Evolutionary conservation across 2,888 invertebrate genomes (phyloP).

Genomic region (Philaethria dido): DNA sequence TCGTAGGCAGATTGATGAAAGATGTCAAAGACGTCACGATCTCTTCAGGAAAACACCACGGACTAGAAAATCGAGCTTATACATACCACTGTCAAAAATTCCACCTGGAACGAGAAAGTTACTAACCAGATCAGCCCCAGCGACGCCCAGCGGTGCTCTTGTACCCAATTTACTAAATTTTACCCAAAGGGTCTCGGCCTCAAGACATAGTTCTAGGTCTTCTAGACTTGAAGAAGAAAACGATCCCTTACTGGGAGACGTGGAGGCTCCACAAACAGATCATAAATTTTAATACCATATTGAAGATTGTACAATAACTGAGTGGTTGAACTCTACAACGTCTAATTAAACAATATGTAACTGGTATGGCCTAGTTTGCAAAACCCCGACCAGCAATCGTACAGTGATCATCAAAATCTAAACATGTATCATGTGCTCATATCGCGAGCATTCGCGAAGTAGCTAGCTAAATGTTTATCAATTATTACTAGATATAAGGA

Average conservation of each 20-base stretch:
- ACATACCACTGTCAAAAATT: constrained; percentile 79
- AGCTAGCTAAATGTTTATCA: constrained; percentile 70
- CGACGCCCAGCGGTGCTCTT: constrained; percentile 89
- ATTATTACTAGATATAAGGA: constrained; percentile 60
- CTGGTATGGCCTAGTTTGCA: constrained; percentile 51
- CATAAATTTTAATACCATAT: constrained; percentile 67
- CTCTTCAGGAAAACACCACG: constrained; percentile 61
- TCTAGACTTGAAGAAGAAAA: constrained; percentile 83
- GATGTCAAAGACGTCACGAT: constrained; percentile 76
- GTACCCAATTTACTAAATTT: constrained; percentile 86
- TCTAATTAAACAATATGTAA: neutral
- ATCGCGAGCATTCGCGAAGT: constrained; percentile 62
- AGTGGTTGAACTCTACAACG: constrained; percentile 32
- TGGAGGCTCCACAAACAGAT: constrained; percentile 61
- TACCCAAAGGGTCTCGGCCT: constrained; percentile 79
- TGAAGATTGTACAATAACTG: constrained; percentile 36
- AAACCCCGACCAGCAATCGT: constrained; percentile 45
- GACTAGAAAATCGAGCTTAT: constrained; percentile 86
- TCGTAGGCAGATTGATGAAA: constrained; percentile 83
- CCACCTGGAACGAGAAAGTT: constrained; percentile 84
- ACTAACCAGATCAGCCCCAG: constrained; percentile 89
- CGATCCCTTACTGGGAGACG: constrained; percentile 85
- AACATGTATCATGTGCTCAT: constrained; percentile 70
- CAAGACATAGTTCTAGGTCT: constrained; percentile 76
- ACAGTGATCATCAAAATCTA: constrained; percentile 55